Conservation (phyloP, 2,797 vertebrate genomes). For the Pelochelys cantorii region DNA sequence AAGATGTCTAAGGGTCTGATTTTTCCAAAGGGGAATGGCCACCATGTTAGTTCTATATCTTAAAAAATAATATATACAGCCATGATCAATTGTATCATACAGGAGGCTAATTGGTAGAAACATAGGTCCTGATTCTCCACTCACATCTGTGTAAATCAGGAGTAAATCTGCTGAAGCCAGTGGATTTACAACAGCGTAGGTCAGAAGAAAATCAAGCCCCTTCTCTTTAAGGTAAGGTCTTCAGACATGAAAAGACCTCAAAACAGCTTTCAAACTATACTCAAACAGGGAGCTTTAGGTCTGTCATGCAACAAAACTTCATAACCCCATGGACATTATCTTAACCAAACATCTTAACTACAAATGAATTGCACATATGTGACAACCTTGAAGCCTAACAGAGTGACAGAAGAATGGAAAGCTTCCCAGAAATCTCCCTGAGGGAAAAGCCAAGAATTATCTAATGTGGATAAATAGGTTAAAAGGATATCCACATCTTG, state of each 20-base stretch:
- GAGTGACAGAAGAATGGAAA: constrained; percentile 41
- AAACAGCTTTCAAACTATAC: not conserved
- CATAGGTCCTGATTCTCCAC: not conserved
- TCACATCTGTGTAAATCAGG: not conserved
- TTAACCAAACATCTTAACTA: constrained; percentile 52
- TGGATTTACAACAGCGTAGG: constrained; percentile 1
- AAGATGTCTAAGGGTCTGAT: not conserved
- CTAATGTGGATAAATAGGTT: constrained; percentile 74
- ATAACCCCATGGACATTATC: constrained; percentile 24
- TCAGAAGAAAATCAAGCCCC: not conserved
- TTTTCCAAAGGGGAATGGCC: not conserved
- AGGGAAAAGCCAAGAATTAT: constrained; percentile 73
- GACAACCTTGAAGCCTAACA: constrained; percentile 71
- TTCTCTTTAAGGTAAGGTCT: not conserved
- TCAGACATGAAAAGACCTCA: not conserved
- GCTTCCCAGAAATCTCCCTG: constrained; percentile 56
- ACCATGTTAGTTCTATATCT: not conserved
- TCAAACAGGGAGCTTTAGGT: not conserved
- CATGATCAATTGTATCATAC: not conserved
- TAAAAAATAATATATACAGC: not conserved
- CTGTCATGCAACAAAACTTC: constrained; percentile 33
- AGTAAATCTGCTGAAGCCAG: not conserved
- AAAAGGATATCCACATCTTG: constrained; percentile 71
- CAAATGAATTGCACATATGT: constrained; percentile 63
- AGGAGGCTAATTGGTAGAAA: not conserved